Evolutionary conservation across 2,888 invertebrate species (phyloP).

Genomic region (Tenthredo scrophulariae): DNA sequence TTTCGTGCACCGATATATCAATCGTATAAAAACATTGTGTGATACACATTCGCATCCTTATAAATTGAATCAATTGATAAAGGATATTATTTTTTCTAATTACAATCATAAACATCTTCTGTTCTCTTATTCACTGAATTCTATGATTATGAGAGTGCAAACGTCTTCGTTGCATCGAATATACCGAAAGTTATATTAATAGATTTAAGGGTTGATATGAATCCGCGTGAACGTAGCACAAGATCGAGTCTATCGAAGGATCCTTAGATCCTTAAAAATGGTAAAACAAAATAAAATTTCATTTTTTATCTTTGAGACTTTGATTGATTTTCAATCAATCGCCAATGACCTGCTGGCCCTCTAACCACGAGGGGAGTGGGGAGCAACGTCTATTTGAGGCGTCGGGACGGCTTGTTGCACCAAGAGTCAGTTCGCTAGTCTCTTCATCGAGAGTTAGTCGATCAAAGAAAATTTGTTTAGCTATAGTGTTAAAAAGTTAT

Average conservation of each 20-base stretch:
- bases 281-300: not conserved
- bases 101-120: not conserved
- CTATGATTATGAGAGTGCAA: not conserved
- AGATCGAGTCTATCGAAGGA: not conserved
- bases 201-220: not conserved
- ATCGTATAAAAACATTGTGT: not conserved
- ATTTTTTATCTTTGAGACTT: not conserved
- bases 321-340: slow-evolving; percentile 71
- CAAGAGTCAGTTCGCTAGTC: slow-evolving; percentile 73
- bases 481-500: slow-evolving; percentile 40
- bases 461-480: slow-evolving; percentile 52
- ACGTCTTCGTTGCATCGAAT: not conserved
- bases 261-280: slow-evolving; percentile 55
- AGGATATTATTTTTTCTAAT: not conserved
- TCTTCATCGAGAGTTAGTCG: slow-evolving; percentile 68
- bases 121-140: not conserved
- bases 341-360: slow-evolving; percentile 70
- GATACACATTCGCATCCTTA: not conserved
- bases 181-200: not conserved
- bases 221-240: not conserved
- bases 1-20: not conserved
- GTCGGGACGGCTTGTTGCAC: slow-evolving; percentile 67
- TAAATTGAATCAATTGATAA: not conserved
- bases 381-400: slow-evolving; percentile 74
- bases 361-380: slow-evolving; percentile 70